phyloP scores from a whole-genome alignment of 2,888 invertebrate species.

The Nephrotoma guestfalica region DNA sequence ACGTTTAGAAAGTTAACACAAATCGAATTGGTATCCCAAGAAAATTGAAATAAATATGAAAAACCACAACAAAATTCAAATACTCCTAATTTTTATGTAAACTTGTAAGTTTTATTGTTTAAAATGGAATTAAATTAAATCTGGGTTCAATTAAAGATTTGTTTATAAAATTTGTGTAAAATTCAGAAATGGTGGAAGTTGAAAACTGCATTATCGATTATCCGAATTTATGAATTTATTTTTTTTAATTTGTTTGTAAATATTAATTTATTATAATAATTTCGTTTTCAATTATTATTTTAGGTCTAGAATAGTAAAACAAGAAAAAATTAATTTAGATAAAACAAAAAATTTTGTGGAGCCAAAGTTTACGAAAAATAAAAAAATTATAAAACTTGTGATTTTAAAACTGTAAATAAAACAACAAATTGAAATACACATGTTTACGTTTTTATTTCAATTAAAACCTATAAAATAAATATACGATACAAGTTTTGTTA shows the following conservation, averaged over 20 bases:
- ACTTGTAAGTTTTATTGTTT: not conserved
- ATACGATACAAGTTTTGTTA: not conserved
- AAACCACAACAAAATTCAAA: not conserved
- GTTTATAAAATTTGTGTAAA: too few species aligned
- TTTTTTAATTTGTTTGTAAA: not conserved
- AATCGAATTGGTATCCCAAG: not conserved
- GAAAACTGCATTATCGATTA: not conserved
- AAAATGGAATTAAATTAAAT: not conserved
- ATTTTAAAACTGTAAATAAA: not conserved
- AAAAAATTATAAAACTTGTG: not conserved
- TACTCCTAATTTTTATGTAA: not conserved
- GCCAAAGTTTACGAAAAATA: not conserved
- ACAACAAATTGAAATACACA: not conserved
- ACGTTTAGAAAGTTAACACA: slow-evolving; percentile 6
- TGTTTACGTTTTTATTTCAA: not conserved
- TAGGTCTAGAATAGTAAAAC: not conserved
- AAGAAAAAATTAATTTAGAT: not conserved
- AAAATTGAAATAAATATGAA: not conserved
- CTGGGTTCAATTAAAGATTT: not conserved
- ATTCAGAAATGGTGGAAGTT: not conserved
- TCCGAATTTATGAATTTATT: not conserved
- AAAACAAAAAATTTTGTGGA: not conserved
- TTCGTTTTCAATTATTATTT: not conserved
- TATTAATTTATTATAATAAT: not conserved
- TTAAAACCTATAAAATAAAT: not conserved